A percentile compares a stretch with the other conserved stretches of the same genome.
phyloP scores from a whole-genome alignment of 2,113 vertebrate genomes.

The Mus pahari region DNA sequence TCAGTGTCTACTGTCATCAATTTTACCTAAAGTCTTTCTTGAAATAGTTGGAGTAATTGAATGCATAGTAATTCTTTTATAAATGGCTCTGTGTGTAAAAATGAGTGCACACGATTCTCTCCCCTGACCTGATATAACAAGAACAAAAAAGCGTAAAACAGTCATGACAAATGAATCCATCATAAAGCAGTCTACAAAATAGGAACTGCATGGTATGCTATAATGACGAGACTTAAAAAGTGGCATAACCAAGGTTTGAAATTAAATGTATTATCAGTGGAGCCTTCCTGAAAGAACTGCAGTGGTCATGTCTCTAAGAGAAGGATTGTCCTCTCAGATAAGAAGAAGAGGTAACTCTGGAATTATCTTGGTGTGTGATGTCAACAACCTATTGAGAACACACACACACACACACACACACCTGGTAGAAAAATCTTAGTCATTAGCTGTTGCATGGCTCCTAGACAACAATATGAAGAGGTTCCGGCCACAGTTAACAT shows the following conservation, averaged over 20 bases:
- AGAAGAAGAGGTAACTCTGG: background rate
- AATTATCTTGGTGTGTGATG: background rate
- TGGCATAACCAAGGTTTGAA: background rate
- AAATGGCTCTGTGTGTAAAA: background rate
- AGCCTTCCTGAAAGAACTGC: background rate
- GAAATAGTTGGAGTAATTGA: conserved; percentile 16
- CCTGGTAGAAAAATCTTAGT: conserved; percentile 12
- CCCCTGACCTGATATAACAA: background rate
- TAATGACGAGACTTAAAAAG: conserved; percentile 23
- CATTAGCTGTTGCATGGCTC: background rate
- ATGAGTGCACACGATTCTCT: background rate
- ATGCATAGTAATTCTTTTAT: background rate
- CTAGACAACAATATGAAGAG: background rate
- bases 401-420: background rate
- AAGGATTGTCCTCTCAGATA: background rate
- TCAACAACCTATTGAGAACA: background rate
- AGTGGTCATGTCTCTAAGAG: background rate
- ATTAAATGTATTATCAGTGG: background rate
- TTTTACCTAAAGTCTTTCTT: conserved; percentile 36
- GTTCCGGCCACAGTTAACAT: conserved; percentile 6
- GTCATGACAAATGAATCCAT: background rate
- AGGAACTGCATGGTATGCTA: background rate
- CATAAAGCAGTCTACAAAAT: background rate
- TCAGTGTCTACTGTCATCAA: background rate
- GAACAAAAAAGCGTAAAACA: conserved; percentile 28